Evolutionary conservation across 2,888 invertebrate genomes (phyloP), one percentile per base, ranked within the genome.

Genomic region (Stenodema calcarata): DNA sequence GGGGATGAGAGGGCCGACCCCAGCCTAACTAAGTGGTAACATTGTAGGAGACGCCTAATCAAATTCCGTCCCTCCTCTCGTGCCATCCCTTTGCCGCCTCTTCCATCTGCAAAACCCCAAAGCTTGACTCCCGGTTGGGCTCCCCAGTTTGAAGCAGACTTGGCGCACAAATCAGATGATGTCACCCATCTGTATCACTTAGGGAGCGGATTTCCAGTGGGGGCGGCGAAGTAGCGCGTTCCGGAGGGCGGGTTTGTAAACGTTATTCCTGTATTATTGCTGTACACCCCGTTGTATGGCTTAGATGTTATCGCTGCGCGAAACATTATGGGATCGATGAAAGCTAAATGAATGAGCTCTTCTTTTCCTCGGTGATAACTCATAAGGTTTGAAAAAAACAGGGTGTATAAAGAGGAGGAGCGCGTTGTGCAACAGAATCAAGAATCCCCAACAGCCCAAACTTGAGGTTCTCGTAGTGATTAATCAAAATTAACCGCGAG

Each of bases 181-280:
- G 84, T 84, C 84, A 84, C 84, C 84, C 84, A 84, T 84, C 84
- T 84, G 84, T 84, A 84, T 84, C 84, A 84, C 84, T 84, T 84
- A 47, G 47, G 62, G 62, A 18, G 62, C 23, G 23, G 62, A 9
- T 23, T 2, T 0, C 23, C 62, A 23, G 23, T 23, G 9, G 62
- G 9, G 23, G 54, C 3, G 18, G 0, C 54, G 62, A 62, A 62
- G 62, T 2, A 4, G 23, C 62, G 35, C 23, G 62, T 62, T 23
- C 62, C 18, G 23, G 62, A 27, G 62, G 62, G 62, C 62, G 62
- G 62, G 62, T 23, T 62, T 62, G 23, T 62, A 62, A 62, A 62
- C 62, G 23, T 62, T 62, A 62, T 62, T 62, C 62, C 62, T 23
- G 62, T 62, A 62, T 62, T 62, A 62, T 62, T 23, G 62, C 62